Evolutionary conservation across 2,888 invertebrate species (phyloP).

Genomic region (Pinctada fucata): DNA sequence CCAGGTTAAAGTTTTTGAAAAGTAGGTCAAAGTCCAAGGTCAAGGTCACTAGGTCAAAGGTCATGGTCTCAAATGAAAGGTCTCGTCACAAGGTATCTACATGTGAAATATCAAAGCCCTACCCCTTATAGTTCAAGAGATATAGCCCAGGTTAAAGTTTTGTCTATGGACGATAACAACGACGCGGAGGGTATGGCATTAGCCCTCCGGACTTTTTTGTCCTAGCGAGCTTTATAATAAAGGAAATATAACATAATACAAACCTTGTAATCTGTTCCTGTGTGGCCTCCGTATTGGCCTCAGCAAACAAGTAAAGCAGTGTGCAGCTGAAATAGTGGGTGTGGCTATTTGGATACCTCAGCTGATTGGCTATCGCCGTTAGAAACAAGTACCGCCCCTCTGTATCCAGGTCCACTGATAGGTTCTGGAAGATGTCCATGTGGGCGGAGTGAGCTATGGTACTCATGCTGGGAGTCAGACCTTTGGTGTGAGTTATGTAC

Average conservation of each 20-base stretch:
- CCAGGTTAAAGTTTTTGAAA: too few species aligned
- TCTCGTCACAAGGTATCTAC: too few species aligned
- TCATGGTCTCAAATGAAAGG: too few species aligned
- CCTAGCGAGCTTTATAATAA: too few species aligned
- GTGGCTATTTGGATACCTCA: slow-evolving; percentile 99
- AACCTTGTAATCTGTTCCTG: slow-evolving; percentile 96
- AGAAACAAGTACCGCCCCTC: slow-evolving; percentile 97
- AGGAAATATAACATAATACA: background rate
- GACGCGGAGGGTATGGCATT: too few species aligned
- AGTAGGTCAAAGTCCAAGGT: too few species aligned
- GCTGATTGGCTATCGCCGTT: slow-evolving; percentile 98
- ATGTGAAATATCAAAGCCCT: too few species aligned
- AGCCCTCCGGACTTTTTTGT: too few species aligned
- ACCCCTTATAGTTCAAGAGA: too few species aligned
- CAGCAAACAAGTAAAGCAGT: slow-evolving; percentile 96
- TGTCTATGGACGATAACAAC: too few species aligned
- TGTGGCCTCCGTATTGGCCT: slow-evolving; percentile 97
- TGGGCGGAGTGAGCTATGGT: slow-evolving; percentile 97
- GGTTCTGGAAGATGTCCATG: slow-evolving; percentile 99
- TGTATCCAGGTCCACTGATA: slow-evolving; percentile 97
- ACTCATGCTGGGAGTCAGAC: slow-evolving; percentile 94
- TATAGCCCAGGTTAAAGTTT: too few species aligned
- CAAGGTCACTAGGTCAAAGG: too few species aligned
- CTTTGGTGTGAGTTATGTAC: slow-evolving; percentile 89
- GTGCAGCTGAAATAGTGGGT: slow-evolving; percentile 99